These are phyloP conservation scores for Papilio elwesi DNA, from an alignment of 2,888 invertebrate genomes.

Conservation along the genomic window DNA sequence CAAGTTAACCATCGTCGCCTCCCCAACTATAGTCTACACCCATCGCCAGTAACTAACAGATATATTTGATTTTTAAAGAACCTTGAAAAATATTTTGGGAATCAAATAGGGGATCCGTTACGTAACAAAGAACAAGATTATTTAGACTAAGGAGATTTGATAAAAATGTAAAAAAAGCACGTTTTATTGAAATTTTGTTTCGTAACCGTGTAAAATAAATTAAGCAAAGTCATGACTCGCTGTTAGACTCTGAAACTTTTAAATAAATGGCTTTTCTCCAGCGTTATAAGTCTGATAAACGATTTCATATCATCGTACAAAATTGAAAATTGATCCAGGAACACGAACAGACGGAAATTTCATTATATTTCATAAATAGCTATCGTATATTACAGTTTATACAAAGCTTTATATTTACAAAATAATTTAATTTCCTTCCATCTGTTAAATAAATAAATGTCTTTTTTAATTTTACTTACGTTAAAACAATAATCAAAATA, in stretches of 20 bases:
- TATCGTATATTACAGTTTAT: neutral
- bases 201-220: constrained; percentile 8
- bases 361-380: neutral
- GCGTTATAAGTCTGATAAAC: constrained; percentile 22
- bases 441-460: too few relatives aligned
- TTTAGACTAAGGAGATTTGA: neutral
- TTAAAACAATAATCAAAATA: too few relatives aligned
- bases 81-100: too few relatives aligned
- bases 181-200: constrained; percentile 7
- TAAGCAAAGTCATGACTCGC: constrained; percentile 17
- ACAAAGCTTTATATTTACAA: too few relatives aligned
- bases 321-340: constrained; percentile 20
- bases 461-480: too few relatives aligned
- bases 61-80: too few relatives aligned
- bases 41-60: too few relatives aligned
- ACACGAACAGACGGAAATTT: neutral
- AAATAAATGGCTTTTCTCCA: constrained; percentile 20
- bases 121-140: too few relatives aligned
- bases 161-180: neutral
- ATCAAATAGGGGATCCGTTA: too few relatives aligned
- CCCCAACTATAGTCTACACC: too few relatives aligned
- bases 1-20: too few relatives aligned
- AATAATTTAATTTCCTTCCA: too few relatives aligned
- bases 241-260: constrained; percentile 14
- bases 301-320: constrained; percentile 23